Base-by-base conservation (phyloP, 2,888 invertebrate species). In the Microctonus aethiopoides region DNA sequence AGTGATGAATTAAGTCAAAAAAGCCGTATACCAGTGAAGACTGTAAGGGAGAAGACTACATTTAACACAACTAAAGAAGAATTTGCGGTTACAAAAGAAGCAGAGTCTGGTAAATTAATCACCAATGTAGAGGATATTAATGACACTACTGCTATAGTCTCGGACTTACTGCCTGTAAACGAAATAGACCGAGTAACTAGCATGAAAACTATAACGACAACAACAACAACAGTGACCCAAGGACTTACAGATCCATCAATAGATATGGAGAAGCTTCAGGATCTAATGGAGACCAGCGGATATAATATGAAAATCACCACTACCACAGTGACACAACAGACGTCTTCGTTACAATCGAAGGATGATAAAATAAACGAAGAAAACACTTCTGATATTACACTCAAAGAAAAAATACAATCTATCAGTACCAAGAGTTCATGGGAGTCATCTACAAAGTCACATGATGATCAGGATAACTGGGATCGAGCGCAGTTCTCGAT, bases 11-110 rank as follows among this genome's bases (percentile, higher is more conserved):
- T 67, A 1, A 74, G 67, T 72, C 61, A 76, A 2, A 88, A 87
- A 76, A 88, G 87, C 78, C 88, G 87, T 81, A 88, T 89, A 71
- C 88, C 88, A 0, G 80, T 88, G 9, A 82, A 87, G 70, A 78
- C 84, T 62, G n/a, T n/a, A n/a, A 85, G 87, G 56, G 85, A 87
- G 67, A 75, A 29, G 77, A 81, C 72, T 68, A 77, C 75, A 59
- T 68, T 62, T 6, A 39, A 60, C 3, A 36, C 67, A n/a, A 65
- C 46, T 4, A 65, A 64, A 4, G 67, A 73, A 36, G 70, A 73
- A 34, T 39, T 11, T 5, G 20, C 29, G 22, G 54, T 56, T 20
- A 67, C 67, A 7, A 76, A 39, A 52, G 67, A 54, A 46, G 24
- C 57, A 24, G 67, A 74, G 7, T 46, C 46, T 7, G 4, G 16